Percentiles rank a stretch among this genome's conserved stretches.
phyloP scores from a whole-genome alignment of 2,113 vertebrate genomes.

The Thryonomys swinderianus region DNA sequence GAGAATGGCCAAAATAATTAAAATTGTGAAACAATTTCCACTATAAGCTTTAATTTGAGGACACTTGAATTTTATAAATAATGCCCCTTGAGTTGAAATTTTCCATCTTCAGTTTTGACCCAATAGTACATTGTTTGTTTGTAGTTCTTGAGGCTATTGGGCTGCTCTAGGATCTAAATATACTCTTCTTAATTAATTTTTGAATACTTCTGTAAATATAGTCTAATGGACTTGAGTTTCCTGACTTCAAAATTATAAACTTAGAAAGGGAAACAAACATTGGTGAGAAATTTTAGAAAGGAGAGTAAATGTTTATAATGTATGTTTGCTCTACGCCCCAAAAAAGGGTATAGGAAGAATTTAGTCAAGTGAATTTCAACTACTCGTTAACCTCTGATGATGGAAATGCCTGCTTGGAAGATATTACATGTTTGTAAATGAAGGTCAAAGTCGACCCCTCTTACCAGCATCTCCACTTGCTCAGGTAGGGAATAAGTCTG shows the following conservation, averaged over 20 bases:
- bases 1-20: conserved; percentile 58
- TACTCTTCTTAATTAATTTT: conserved; percentile 15
- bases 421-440: neutral
- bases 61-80: conserved; percentile 67
- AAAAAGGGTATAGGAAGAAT: neutral
- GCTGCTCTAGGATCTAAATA: neutral
- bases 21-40: conserved; percentile 76
- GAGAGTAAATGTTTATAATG: neutral
- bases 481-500: neutral
- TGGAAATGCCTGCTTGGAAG: neutral
- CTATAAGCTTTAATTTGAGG: conserved; percentile 64
- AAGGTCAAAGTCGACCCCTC: neutral
- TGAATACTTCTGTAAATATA: neutral
- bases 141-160: conserved; percentile 16
- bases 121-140: conserved; percentile 49
- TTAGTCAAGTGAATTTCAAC: neutral
- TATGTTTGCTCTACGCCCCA: neutral
- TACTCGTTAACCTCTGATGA: neutral
- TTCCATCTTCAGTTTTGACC: conserved; percentile 63
- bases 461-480: neutral
- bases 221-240: neutral
- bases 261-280: neutral
- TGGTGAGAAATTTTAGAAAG: conserved; percentile 1
- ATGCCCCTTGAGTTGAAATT: conserved; percentile 63
- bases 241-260: neutral